phyloP scores from a whole-genome alignment of 2,888 invertebrate genomes.

The Polydrusus tereticollis region DNA sequence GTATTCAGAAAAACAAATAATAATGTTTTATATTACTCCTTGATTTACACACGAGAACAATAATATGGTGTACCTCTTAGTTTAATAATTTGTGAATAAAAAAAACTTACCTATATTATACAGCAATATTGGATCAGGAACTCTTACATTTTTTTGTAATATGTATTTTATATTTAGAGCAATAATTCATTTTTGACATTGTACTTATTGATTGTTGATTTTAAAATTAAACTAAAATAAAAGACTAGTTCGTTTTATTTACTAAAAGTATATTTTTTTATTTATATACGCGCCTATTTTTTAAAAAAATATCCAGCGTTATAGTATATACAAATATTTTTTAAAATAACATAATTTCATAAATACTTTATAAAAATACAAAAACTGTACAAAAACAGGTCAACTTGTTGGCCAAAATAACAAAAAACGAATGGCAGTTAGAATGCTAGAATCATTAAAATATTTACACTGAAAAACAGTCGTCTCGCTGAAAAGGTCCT shows the following conservation, averaged over 20 bases:
- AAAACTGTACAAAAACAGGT: slow-evolving; percentile 33
- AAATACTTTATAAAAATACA: slow-evolving; percentile 40
- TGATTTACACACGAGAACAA: neutral
- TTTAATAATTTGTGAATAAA: neutral
- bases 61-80: neutral
- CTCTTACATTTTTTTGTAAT: slow-evolving; percentile 10
- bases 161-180: slow-evolving; percentile 10
- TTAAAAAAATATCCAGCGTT: neutral
- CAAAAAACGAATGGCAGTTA: slow-evolving; percentile 45
- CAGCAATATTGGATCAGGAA: slow-evolving; percentile 29
- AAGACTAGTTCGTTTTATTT: neutral
- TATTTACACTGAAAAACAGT: slow-evolving; percentile 28
- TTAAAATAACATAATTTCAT: slow-evolving; percentile 20
- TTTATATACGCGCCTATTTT: neutral
- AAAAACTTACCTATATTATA: neutral
- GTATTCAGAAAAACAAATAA: no score
- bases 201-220: slow-evolving; percentile 13
- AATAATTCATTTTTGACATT: slow-evolving; percentile 25
- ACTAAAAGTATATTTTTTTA: slow-evolving; percentile 2
- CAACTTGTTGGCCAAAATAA: slow-evolving; percentile 3
- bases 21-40: no score
- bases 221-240: neutral
- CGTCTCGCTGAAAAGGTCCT: no score
- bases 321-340: neutral
- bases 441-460: slow-evolving; percentile 32